Evolutionary conservation across 2,113 vertebrate genomes (phyloP).

Genomic region (Channa argus): DNA sequence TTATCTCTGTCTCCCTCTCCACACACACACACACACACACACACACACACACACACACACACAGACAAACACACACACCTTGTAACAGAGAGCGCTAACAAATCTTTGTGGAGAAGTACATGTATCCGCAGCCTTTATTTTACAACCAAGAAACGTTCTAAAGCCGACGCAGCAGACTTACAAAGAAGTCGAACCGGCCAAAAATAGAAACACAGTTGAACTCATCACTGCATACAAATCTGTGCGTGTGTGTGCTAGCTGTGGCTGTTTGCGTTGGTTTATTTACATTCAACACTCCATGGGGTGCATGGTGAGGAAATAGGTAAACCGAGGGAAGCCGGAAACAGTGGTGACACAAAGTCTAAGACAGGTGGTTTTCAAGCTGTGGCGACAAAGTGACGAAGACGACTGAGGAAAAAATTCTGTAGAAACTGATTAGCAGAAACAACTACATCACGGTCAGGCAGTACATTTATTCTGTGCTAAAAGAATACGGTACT

Average conservation of each 20-base stretch:
- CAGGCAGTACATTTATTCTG: neutral
- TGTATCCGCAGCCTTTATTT: constrained; percentile 68
- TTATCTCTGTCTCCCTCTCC: constrained; percentile 70
- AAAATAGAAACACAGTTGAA: constrained; percentile 66
- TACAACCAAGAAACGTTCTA: constrained; percentile 59
- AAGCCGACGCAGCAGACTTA: constrained; percentile 41
- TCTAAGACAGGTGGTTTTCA: constrained; percentile 23
- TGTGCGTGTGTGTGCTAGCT: constrained; percentile 3
- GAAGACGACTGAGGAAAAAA: neutral
- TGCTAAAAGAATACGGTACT: neutral
- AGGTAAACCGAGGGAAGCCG: constrained; percentile 46
- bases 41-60: constrained; percentile 2
- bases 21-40: constrained; percentile 23
- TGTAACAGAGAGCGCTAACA: constrained; percentile 71
- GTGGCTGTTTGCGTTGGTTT: constrained; percentile 48
- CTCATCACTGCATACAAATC: constrained; percentile 58
- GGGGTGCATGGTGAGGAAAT: constrained; percentile 40
- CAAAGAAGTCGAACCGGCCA: constrained; percentile 56
- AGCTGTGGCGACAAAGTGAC: constrained; percentile 16
- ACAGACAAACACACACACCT: constrained; percentile 38
- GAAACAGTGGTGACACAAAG: constrained; percentile 50
- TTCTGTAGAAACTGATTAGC: neutral
- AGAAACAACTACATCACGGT: neutral
- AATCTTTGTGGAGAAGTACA: constrained; percentile 74
- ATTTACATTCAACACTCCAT: constrained; percentile 65